phyloP scores from a whole-genome alignment of 2,888 invertebrate genomes.

The Chalcis sispes region DNA sequence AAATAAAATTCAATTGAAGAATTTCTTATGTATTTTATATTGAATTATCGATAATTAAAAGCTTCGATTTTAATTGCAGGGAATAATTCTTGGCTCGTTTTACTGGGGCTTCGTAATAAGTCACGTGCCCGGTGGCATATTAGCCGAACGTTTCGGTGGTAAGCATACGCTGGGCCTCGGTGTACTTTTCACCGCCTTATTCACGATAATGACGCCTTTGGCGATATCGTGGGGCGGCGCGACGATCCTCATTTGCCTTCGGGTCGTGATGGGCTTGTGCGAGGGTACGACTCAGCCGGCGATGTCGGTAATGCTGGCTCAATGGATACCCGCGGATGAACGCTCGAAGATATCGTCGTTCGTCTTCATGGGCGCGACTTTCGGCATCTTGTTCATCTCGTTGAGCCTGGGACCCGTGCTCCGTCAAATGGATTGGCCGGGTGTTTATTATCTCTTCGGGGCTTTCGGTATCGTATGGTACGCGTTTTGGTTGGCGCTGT shows the following conservation, averaged over 20 bases:
- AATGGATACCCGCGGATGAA: constrained; percentile 85
- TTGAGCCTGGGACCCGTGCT: constrained; percentile 83
- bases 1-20: background rate
- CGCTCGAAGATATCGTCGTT: constrained; percentile 86
- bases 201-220: constrained; percentile 88
- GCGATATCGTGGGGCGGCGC: constrained; percentile 83
- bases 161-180: constrained; percentile 90
- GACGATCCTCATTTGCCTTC: constrained; percentile 83
- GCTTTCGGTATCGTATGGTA: constrained; percentile 85
- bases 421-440: constrained; percentile 80
- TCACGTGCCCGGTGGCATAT: constrained; percentile 88
- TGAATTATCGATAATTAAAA: background rate
- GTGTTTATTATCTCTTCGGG: constrained; percentile 89
- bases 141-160: constrained; percentile 91
- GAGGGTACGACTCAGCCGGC: constrained; percentile 92
- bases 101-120: constrained; percentile 91
- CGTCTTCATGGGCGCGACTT: constrained; percentile 87
- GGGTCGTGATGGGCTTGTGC: constrained; percentile 88
- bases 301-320: constrained; percentile 86
- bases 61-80: constrained; percentile 77
- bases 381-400: constrained; percentile 80
- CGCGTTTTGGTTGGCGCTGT: constrained; percentile 78
- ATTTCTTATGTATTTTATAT: background rate
- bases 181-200: constrained; percentile 88
- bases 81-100: constrained; percentile 87